Conservation (phyloP, 1,140 invertebrate species). For the Sycobia sp. region DNA sequence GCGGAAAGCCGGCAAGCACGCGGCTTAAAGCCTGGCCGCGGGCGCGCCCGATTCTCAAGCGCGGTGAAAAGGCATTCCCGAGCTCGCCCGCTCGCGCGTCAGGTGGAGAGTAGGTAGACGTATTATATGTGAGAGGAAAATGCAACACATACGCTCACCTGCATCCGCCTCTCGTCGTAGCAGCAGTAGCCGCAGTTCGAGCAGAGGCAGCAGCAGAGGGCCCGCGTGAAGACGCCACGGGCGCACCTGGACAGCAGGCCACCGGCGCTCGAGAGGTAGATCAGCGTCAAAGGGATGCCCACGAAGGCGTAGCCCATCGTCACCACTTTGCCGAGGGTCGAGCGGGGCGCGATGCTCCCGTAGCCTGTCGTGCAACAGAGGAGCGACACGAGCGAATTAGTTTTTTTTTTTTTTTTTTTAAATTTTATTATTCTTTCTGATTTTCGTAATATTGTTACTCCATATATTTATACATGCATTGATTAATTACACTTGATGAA, state of each 20-base stretch:
- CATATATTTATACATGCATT: too few species aligned
- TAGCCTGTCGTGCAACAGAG: slow-evolving; percentile 73
- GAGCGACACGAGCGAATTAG: too few species aligned
- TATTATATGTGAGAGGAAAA: slow-evolving; percentile 18
- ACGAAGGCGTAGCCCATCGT: slow-evolving; percentile 89
- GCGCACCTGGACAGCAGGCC: slow-evolving; percentile 83
- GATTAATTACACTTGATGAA: too few species aligned
- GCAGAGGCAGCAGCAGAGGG: slow-evolving; percentile 81
- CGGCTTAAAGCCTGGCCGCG: too few species aligned
- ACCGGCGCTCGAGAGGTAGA: slow-evolving; percentile 84
- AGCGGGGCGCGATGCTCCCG: slow-evolving; percentile 83
- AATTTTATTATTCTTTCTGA: too few species aligned
- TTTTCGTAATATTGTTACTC: too few species aligned
- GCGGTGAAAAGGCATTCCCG: too few species aligned
- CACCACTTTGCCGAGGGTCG: slow-evolving; percentile 80
- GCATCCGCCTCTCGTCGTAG: slow-evolving; percentile 80
- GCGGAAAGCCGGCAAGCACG: too few species aligned
- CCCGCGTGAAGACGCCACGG: slow-evolving; percentile 82
- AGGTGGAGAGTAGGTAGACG: too few species aligned
- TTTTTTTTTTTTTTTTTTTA: too few species aligned
- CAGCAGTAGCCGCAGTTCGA: slow-evolving; percentile 85
- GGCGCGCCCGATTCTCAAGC: too few species aligned
- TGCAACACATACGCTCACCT: slow-evolving; percentile 52
- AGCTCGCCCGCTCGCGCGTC: too few species aligned
- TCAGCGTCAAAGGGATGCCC: slow-evolving; percentile 88